Conservation (phyloP, 2,797 vertebrate genomes). For the Etheostoma nigrum region DNA sequence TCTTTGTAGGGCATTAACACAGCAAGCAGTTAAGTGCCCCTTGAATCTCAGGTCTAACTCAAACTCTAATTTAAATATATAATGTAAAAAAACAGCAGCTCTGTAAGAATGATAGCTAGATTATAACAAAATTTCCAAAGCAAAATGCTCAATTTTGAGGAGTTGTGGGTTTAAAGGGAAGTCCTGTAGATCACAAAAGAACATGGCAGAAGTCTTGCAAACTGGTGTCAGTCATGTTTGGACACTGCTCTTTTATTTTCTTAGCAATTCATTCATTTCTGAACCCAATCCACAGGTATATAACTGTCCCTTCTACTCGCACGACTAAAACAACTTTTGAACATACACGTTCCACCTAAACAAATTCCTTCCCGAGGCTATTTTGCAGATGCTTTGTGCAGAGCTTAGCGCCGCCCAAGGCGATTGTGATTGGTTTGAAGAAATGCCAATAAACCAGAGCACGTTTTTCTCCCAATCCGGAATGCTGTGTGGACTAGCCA, state of each 20-base stretch:
- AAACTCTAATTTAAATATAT: conserved; percentile 4
- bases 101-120: neutral
- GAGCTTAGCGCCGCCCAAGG: too few species aligned
- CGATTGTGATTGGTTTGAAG: too few species aligned
- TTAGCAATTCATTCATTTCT: neutral
- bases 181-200: neutral
- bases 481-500: too few species aligned
- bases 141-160: neutral
- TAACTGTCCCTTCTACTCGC: neutral
- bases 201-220: neutral
- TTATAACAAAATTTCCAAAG: neutral
- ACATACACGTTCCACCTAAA: too few species aligned
- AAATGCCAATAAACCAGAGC: too few species aligned
- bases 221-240: neutral
- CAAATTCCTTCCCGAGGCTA: too few species aligned
- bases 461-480: too few species aligned
- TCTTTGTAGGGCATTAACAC: conserved; percentile 2
- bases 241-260: neutral
- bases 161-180: neutral
- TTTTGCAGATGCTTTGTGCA: too few species aligned
- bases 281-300: too few species aligned
- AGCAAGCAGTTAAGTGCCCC: conserved; percentile 10
- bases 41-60: neutral
- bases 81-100: neutral
- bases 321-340: too few species aligned